Base-by-base conservation (phyloP, 2,888 invertebrate species). In the Diaperis boleti region DNA sequence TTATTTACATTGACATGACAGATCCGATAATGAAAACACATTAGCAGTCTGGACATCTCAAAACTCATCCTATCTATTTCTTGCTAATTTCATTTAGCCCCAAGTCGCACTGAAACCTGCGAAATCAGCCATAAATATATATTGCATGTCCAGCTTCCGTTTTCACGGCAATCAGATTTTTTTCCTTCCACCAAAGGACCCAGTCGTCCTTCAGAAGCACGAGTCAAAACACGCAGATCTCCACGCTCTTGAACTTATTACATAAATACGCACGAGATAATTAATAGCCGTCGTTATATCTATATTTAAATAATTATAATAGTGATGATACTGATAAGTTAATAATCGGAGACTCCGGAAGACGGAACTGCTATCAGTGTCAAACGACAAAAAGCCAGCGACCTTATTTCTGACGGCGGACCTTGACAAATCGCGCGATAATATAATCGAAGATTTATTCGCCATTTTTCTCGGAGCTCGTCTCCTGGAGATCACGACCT, bases 301-400 rank as follows among this genome's bases (percentile, higher is more conserved):
- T 33, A 3, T 11, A 33, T 33, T 33, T 41, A 3, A 41, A 41
- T 17, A n/a, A n/a, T n/a, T n/a, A 33, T 33, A 33, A 10, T 33
- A 33, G 33, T 17, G 29, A 31, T 47, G 31, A 31, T 31, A 47
- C 15, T 17, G 33, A 2, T 13, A 33, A 47, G 47, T 47, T 47
- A 33, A 31, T 10, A 33, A 47, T 47, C 47, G 47, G 26, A 47
- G n/a, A 47, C 31, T 5, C 47, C 29, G 47, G 47, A 47, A 47
- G 10, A 15, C 14, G 47, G 29, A 47, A 47, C n/a, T 26, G 14
- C 5, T 11, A 31, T 17, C 14, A 47, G 29, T 47, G 47, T 47
- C 47, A 47, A 47, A 15, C 8, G 8, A 15, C 15, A 47, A 47
- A 44, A 42, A 47, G 22, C 20, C 13, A 33, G 11, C 13, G 33